A percentile compares a stretch with the other conserved stretches of the same genome.
These are phyloP conservation scores for Eriosoma lanigerum DNA, from an alignment of 1,140 invertebrate genomes.

Conservation along the genomic window DNA sequence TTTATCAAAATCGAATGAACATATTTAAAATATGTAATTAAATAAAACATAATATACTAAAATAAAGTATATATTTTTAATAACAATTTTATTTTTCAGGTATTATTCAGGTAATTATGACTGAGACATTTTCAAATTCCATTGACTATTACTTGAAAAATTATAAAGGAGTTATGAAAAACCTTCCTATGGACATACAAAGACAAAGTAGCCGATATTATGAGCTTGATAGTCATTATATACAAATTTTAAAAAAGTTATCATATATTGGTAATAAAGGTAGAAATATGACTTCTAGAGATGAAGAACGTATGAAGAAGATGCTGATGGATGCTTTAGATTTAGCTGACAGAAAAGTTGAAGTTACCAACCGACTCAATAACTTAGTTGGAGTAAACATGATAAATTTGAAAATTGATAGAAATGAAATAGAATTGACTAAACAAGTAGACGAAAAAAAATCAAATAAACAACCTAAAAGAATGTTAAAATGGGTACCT, in stretches of 20 bases:
- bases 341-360: constrained; percentile 11
- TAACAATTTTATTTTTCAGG: constrained; percentile 7
- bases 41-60: too few species aligned
- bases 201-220: constrained; percentile 14
- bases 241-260: constrained; percentile 23
- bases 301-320: neutral
- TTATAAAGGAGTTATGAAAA: neutral
- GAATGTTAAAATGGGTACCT: neutral
- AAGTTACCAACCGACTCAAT: neutral
- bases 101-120: neutral
- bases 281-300: neutral
- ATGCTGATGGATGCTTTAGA: neutral
- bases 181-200: neutral
- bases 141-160: neutral
- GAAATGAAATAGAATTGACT: neutral
- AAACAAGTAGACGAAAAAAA: neutral
- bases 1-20: too few species aligned
- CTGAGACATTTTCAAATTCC: neutral
- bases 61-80: too few species aligned
- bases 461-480: neutral
- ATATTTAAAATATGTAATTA: too few species aligned
- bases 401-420: neutral
- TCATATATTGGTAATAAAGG: neutral
- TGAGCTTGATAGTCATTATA: constrained; percentile 1
- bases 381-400: neutral